A percentile compares a stretch with the other conserved stretches of the same genome.
These are phyloP conservation scores for Fundulus diaphanus DNA, from an alignment of 2,797 vertebrate species.

Conservation along the genomic window DNA sequence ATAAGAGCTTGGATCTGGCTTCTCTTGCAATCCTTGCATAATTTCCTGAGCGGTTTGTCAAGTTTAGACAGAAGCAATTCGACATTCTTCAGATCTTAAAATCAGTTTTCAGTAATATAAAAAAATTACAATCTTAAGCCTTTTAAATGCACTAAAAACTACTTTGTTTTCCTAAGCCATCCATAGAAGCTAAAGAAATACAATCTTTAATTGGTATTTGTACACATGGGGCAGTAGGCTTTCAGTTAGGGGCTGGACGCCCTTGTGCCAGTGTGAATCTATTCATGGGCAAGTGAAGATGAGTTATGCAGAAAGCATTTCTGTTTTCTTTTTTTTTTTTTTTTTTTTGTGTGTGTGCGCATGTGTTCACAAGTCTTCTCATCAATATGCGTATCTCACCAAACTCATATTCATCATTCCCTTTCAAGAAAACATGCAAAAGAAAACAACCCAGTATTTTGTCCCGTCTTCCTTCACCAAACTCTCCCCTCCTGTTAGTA, in stretches of 20 bases:
- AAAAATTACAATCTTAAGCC: conserved; percentile 51
- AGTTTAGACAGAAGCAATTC: conserved; percentile 46
- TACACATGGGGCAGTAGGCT: conserved; percentile 21
- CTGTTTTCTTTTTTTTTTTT: conserved; percentile 24
- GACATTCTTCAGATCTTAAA: conserved; percentile 55
- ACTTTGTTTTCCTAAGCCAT: conserved; percentile 23
- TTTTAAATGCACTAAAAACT: conserved; percentile 57
- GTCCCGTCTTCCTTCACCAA: conserved; percentile 24
- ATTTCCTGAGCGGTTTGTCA: conserved; percentile 74
- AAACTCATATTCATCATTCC: conserved; percentile 41
- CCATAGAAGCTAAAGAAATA: conserved; percentile 25
- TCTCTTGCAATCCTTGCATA: conserved; percentile 47
- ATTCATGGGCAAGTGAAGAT: conserved; percentile 48
- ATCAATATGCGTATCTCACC: conserved; percentile 36
- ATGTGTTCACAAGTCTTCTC: conserved; percentile 46
- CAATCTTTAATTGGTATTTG: conserved; percentile 28
- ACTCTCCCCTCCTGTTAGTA: conserved; percentile 20
- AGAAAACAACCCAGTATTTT: conserved; percentile 43
- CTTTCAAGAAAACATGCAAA: conserved; percentile 75
- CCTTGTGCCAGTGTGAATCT: conserved; percentile 60
- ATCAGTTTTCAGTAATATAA: conserved; percentile 29
- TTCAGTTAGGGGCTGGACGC: conserved; percentile 18
- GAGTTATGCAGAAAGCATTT: conserved; percentile 55
- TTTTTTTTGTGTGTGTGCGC: conserved; percentile 4
- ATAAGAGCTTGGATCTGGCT: conserved; percentile 26